Evolutionary conservation across 2,113 vertebrate species (phyloP), one percentile per base, ranked within the genome.

Genomic region (Rostratula benghalensis): DNA sequence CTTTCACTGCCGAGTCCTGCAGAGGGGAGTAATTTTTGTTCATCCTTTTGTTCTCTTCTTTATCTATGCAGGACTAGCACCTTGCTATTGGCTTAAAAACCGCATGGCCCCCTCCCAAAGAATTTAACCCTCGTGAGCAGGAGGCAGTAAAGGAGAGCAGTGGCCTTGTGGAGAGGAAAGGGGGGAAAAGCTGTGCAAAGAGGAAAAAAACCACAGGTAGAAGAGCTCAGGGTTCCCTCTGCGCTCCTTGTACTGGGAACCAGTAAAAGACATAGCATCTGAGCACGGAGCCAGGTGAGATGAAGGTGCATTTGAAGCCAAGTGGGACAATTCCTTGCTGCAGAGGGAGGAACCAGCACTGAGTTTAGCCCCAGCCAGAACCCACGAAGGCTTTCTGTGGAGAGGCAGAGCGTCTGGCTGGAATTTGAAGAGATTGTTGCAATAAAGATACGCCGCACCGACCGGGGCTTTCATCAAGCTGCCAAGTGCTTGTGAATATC

Each of bases 381-480:
- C 10, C 31, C 69, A 15, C 0, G 1, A 6, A 30, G 63, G 70
- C 28, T 78, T 25, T 30, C 54, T 56, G 25, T 0, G 0, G 17
- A 24, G 19, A n/a, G 30, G 9, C 3, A 3, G n/a, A 48, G 41
- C 1, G 10, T 7, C 56, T 35, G 60, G 16, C 67, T 65, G 81
- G 41, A 21, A 53, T 90, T 41, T 4, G 22, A 7, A 20, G 35
- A 48, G 30, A 19, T 79, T 27, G 19, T 61, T 51, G 37, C 48
- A 31, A 12, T 21, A 5, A 71, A 48, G 31, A 43, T 41, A 28
- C 1, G 0, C 37, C 1, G 12, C 25, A 21, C 10, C 37, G 46
- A 31, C 37, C 13, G 30, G 10, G 60, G 53, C n/a, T n/a, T 89
- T 87, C n/a, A 15, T 21, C 13, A 6, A 21, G n/a, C 20, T 30